Conservation (phyloP, 1,140 invertebrate genomes). For the Microplitis demolitor region DNA sequence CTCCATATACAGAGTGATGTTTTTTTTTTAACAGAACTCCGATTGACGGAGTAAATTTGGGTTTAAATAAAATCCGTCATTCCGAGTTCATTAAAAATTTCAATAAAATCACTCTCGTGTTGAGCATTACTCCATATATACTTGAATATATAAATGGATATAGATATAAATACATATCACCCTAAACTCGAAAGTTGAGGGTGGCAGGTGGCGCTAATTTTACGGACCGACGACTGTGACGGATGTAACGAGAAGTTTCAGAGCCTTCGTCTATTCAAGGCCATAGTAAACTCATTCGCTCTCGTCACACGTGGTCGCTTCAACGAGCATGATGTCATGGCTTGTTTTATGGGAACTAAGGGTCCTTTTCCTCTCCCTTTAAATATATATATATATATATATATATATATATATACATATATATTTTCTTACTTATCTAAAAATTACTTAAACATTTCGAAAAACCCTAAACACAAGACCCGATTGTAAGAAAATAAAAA, state of each 20-base stretch:
- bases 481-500: no score
- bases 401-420: neutral
- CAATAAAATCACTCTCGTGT: no score
- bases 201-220: slow-evolving; percentile 64
- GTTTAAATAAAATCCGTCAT: no score
- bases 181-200: slow-evolving; percentile 36
- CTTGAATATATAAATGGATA: neutral
- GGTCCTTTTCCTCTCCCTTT: neutral
- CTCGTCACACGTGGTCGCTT: slow-evolving; percentile 54
- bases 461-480: no score
- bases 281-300: slow-evolving; percentile 29
- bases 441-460: no score
- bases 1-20: no score
- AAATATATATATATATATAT: neutral
- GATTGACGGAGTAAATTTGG: no score
- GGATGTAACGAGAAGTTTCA: slow-evolving; percentile 52
- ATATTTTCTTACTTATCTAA: neutral
- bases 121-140: neutral
- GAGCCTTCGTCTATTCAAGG: slow-evolving; percentile 18
- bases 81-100: no score
- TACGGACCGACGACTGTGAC: slow-evolving; percentile 61
- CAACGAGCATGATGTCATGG: slow-evolving; percentile 50
- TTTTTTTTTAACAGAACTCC: no score
- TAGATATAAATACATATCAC: neutral
- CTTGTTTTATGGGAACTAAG: slow-evolving; percentile 48